Percentiles rank a stretch among this genome's conserved stretches.
These are phyloP conservation scores for Torymus tubicola DNA, from an alignment of 2,888 invertebrate species.

Conservation along the genomic window DNA sequence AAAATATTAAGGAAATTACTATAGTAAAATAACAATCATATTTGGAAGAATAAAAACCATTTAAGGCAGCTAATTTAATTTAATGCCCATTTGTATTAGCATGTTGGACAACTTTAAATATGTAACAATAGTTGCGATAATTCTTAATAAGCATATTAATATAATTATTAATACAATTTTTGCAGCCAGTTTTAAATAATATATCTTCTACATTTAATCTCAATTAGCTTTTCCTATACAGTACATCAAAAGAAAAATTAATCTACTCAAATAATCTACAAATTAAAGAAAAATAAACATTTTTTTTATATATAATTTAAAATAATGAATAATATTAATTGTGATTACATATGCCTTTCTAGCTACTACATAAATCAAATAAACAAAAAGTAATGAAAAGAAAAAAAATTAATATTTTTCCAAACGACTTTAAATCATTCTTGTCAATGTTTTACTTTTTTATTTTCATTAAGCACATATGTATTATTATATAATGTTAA, in stretches of 20 bases:
- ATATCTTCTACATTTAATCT: neutral
- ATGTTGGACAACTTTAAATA: neutral
- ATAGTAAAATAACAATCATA: neutral
- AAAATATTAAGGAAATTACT: neutral
- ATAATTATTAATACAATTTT: conserved; percentile 23
- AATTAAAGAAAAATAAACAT: conserved; percentile 31
- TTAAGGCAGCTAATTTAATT: conserved; percentile 20
- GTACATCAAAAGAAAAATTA: neutral
- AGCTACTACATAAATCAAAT: conserved; percentile 5
- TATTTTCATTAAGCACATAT: conserved; percentile 36
- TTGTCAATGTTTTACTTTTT: conserved; percentile 31
- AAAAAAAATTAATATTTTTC: conserved; percentile 4
- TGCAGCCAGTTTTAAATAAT: conserved; percentile 11
- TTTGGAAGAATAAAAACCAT: conserved; percentile 7
- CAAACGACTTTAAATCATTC: neutral
- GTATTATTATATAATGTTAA: conserved; percentile 55
- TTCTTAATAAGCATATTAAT: conserved; percentile 22
- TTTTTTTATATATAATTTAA: conserved; percentile 21
- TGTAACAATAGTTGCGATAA: neutral
- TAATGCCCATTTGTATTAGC: conserved; percentile 45
- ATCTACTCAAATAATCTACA: conserved; percentile 28
- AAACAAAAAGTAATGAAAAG: conserved; percentile 38
- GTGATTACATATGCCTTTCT: conserved; percentile 20
- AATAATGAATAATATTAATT: conserved; percentile 14
- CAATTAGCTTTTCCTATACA: conserved; percentile 6